Percentiles rank a stretch among this genome's conserved stretches.
Conservation (phyloP, 1,140 invertebrate genomes). For the Drosophila pseudoananassae region DNA sequence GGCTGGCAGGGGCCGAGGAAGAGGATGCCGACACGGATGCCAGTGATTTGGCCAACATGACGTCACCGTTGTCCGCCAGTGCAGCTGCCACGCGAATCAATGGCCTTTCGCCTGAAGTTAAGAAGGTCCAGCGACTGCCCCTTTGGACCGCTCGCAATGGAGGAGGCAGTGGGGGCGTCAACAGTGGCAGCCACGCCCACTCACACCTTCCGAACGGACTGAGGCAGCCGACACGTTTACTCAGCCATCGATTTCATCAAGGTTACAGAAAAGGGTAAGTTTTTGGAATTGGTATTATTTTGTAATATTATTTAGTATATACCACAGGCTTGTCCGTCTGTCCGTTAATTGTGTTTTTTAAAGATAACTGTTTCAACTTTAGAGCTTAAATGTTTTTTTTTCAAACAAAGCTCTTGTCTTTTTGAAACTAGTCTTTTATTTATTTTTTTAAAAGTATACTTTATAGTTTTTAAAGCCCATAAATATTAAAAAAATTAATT, state of each 20-base stretch:
- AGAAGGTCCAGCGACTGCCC: constrained; percentile 69
- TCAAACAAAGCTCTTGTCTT: no score
- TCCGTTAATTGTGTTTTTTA: no score
- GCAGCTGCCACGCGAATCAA: constrained; percentile 64
- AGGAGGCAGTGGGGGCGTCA: constrained; percentile 1
- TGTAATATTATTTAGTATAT: no score
- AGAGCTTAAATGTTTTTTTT: no score
- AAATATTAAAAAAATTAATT: no score
- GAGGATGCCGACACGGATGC: constrained; percentile 62
- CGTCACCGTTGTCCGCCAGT: constrained; percentile 64
- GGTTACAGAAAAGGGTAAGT: not conserved
- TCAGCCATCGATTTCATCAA: not conserved
- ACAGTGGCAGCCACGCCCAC: constrained; percentile 3
- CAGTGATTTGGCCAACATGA: constrained; percentile 72
- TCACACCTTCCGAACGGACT: not conserved
- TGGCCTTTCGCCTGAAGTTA: constrained; percentile 76
- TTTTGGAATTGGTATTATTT: not conserved
- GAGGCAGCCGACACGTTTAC: not conserved
- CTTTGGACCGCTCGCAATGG: constrained; percentile 49
- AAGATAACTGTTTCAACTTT: no score
- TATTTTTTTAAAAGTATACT: no score
- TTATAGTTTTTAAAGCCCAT: no score
- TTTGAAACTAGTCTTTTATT: no score
- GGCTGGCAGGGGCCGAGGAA: constrained; percentile 1
- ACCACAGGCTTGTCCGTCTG: no score